Conservation (phyloP, 2,113 vertebrate species). For the Leucoraja erinaceus region DNA sequence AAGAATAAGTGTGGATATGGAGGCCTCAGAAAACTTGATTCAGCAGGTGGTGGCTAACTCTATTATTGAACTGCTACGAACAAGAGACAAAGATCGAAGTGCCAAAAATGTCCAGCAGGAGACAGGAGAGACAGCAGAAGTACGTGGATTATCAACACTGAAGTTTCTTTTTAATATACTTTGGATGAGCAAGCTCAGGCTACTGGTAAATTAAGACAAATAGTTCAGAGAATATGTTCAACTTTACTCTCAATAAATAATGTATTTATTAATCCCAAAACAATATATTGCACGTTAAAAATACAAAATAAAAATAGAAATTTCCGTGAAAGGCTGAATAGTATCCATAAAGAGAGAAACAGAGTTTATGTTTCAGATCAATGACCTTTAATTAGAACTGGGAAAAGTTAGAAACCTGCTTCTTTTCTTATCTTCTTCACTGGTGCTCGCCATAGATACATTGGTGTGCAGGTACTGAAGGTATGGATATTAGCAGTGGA, state of each 20-base stretch:
- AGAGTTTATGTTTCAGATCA: background rate
- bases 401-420: too few relatives aligned
- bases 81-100: background rate
- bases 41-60: slow-evolving; percentile 23
- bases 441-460: background rate
- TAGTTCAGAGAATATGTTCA: background rate
- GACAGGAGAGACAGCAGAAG: slow-evolving; percentile 5
- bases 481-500: background rate
- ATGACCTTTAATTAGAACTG: too few relatives aligned
- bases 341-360: too few relatives aligned
- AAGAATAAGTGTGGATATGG: background rate
- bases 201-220: background rate
- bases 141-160: background rate
- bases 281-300: too few relatives aligned
- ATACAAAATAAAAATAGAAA: too few relatives aligned
- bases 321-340: too few relatives aligned
- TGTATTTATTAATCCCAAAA: background rate
- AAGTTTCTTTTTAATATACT: slow-evolving; percentile 7
- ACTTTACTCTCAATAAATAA: background rate
- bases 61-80: slow-evolving; percentile 21
- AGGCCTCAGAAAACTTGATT: slow-evolving; percentile 5
- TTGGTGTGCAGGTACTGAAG: background rate
- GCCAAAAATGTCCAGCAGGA: background rate
- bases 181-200: background rate
- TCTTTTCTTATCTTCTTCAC: background rate